phyloP scores from a whole-genome alignment of 2,113 vertebrate species.

The Ascaphus truei region DNA sequence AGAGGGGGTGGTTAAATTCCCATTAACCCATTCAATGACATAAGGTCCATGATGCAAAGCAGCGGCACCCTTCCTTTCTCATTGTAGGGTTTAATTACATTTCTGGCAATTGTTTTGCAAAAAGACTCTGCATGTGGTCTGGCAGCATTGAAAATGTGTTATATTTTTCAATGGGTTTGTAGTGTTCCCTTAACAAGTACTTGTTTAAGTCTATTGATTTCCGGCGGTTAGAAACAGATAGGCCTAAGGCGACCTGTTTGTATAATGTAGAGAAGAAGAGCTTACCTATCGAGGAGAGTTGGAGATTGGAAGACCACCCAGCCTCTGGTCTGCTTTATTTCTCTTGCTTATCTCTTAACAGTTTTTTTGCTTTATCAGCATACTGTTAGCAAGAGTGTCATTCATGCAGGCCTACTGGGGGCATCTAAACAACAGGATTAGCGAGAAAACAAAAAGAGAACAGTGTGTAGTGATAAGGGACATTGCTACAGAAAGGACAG shows the following conservation, averaged over 20 bases:
- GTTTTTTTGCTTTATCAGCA: background rate
- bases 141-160: background rate
- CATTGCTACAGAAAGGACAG: background rate
- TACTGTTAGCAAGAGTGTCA: background rate
- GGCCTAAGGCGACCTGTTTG: conserved; percentile 4
- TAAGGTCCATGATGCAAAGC: background rate
- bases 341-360: background rate
- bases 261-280: conserved; percentile 2
- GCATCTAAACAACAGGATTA: background rate
- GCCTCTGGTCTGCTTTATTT: background rate
- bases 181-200: conserved; percentile 1
- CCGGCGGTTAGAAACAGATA: conserved; percentile 1
- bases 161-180: background rate
- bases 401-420: background rate
- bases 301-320: background rate
- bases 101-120: background rate
- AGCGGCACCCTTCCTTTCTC: background rate
- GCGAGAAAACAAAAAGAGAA: background rate
- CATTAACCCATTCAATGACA: background rate
- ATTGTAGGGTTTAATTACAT: background rate
- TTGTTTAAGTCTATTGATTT: conserved; percentile 22
- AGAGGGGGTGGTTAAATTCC: background rate
- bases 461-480: background rate
- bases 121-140: background rate
- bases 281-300: background rate